phyloP scores from a whole-genome alignment of 2,113 vertebrate genomes.

The Dromiciops gliroides region DNA sequence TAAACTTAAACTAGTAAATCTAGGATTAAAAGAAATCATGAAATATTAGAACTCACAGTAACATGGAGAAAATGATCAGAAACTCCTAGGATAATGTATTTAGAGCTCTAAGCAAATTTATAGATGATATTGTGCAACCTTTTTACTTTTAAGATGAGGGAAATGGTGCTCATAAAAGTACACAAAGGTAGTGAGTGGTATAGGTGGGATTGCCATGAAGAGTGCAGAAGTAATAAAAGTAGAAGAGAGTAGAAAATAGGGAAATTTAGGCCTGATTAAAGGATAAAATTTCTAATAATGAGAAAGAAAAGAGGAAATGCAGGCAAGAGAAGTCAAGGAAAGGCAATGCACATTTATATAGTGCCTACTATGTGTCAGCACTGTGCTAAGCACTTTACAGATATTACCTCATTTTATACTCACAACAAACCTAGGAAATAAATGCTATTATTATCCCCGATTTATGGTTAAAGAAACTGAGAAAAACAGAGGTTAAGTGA shows the following conservation, averaged over 20 bases:
- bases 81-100: not conserved
- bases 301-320: not conserved
- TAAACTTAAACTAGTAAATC: not conserved
- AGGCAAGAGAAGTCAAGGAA: not conserved
- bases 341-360: not conserved
- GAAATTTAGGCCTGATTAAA: not conserved
- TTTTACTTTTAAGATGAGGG: not conserved
- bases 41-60: not conserved
- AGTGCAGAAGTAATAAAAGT: not conserved
- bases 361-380: not conserved
- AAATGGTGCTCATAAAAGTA: not conserved
- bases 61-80: not conserved
- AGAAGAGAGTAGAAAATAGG: not conserved
- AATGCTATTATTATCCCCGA: not conserved
- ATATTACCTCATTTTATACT: not conserved
- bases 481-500: not conserved
- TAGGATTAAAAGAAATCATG: not conserved
- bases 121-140: not conserved
- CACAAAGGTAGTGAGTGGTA: not conserved
- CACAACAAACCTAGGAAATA: not conserved
- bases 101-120: not conserved
- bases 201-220: not conserved
- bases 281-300: not conserved
- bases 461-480: not conserved
- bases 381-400: not conserved